Evolutionary conservation across 2,888 invertebrate species (phyloP).

Genomic region (Melangyna quadrimaculata): DNA sequence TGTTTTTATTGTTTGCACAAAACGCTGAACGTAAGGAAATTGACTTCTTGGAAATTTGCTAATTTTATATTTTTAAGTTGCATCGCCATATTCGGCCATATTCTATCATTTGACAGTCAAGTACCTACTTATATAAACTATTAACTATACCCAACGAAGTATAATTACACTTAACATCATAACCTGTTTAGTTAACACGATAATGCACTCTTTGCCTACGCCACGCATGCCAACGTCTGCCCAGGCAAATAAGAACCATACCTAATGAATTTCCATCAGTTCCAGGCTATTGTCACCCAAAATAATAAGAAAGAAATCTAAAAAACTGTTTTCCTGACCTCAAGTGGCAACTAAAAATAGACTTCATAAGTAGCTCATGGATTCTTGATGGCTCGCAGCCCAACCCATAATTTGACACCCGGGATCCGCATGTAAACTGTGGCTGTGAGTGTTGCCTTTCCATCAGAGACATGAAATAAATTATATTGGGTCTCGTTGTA

Average conservation of each 20-base stretch:
- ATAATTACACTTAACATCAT: neutral
- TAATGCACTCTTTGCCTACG: slow-evolving; percentile 41
- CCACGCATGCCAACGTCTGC: neutral
- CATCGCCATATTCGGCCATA: too few relatives aligned
- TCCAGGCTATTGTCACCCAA: slow-evolving; percentile 32
- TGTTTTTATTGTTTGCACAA: too few relatives aligned
- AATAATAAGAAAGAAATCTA: slow-evolving; percentile 4
- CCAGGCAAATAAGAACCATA: neutral
- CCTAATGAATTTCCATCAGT: slow-evolving; percentile 29
- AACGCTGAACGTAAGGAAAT: too few relatives aligned
- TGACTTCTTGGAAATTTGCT: too few relatives aligned
- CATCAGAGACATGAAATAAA: slow-evolving; percentile 56
- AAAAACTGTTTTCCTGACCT: slow-evolving; percentile 51
- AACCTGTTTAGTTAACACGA: slow-evolving; percentile 36
- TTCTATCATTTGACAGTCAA: slow-evolving; percentile 3
- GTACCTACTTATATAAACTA: too few relatives aligned
- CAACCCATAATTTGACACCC: slow-evolving; percentile 40
- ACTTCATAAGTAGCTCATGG: slow-evolving; percentile 57
- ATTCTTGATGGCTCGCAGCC: slow-evolving; percentile 30
- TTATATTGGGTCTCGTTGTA: slow-evolving; percentile 47
- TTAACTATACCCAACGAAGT: neutral
- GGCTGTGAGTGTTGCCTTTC: slow-evolving; percentile 44
- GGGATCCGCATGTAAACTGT: slow-evolving; percentile 2
- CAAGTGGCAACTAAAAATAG: slow-evolving; percentile 54
- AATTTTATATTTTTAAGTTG: too few relatives aligned